Conservation (phyloP, 2,797 vertebrate genomes). For the Atherinosoma microstoma region DNA sequence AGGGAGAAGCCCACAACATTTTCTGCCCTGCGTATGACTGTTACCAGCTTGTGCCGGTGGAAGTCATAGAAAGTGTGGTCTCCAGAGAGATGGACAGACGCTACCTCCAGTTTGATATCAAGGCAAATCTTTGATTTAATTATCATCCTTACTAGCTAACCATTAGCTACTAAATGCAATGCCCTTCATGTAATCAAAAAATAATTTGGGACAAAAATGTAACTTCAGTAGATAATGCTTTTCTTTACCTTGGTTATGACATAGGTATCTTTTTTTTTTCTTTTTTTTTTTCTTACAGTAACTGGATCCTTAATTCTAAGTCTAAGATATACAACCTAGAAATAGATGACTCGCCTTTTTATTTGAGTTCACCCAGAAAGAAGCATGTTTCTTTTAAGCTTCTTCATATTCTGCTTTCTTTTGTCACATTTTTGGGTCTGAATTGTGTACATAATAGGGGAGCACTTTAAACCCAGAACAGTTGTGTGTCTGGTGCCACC, state of each 20-base stretch:
- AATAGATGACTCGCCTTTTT: conserved; percentile 4
- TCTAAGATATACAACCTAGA: conserved; percentile 24
- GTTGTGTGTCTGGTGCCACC: conserved; percentile 2
- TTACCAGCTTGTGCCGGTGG: conserved; percentile 98
- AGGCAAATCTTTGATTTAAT: conserved; percentile 79
- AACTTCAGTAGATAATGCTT: not conserved
- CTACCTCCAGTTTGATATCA: conserved; percentile 99
- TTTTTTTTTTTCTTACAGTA: not conserved
- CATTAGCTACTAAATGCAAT: not conserved
- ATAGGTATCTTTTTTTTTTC: not conserved
- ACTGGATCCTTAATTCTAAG: not conserved
- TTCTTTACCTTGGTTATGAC: not conserved
- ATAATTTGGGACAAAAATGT: too few relatives aligned
- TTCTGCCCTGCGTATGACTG: conserved; percentile 98
- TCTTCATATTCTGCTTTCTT: conserved; percentile 2
- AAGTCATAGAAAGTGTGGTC: conserved; percentile 98
- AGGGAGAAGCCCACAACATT: conserved; percentile 99
- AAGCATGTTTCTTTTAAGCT: conserved; percentile 19
- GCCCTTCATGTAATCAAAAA: not conserved
- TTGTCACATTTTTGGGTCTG: conserved; percentile 16
- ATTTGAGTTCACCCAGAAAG: conserved; percentile 27
- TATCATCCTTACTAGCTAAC: not conserved
- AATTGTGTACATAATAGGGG: conserved; percentile 7
- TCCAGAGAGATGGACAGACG: conserved; percentile 99
- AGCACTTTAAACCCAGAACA: not conserved